Percentiles rank a stretch among this genome's conserved stretches.
phyloP scores from a whole-genome alignment of 2,888 invertebrate genomes.

The Drosophila conformis region DNA sequence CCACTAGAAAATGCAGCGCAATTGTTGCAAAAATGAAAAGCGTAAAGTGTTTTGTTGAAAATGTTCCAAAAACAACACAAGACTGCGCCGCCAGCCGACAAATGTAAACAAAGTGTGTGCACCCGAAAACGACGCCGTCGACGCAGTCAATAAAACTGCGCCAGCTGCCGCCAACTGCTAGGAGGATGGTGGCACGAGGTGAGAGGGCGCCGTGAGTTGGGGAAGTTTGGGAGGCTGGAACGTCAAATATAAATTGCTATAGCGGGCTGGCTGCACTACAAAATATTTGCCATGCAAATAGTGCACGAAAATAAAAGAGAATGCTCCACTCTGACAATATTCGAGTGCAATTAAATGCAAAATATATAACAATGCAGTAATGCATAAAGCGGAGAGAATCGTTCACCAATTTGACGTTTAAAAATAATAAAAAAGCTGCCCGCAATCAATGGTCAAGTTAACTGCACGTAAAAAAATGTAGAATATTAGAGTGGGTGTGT shows the following conservation, averaged over 20 bases:
- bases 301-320: slow-evolving; percentile 29
- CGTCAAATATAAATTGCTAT: slow-evolving; percentile 60
- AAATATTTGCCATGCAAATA: slow-evolving; percentile 77
- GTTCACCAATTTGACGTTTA: slow-evolving; percentile 25
- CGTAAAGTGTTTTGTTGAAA: slow-evolving; percentile 80
- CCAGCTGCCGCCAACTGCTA: slow-evolving; percentile 52
- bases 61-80: slow-evolving; percentile 76
- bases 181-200: slow-evolving; percentile 1
- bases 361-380: slow-evolving; percentile 67
- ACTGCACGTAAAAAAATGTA: slow-evolving; percentile 42
- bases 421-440: slow-evolving; percentile 42
- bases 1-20: slow-evolving; percentile 71
- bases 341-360: slow-evolving; percentile 77
- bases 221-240: slow-evolving; percentile 16
- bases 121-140: slow-evolving; percentile 45
- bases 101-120: slow-evolving; percentile 64
- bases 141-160: slow-evolving; percentile 70
- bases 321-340: slow-evolving; percentile 35
- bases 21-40: slow-evolving; percentile 69
- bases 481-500: not conserved
- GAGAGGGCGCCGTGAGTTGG: not conserved
- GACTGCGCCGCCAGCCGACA: slow-evolving; percentile 22
- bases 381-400: slow-evolving; percentile 39
- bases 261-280: slow-evolving; percentile 40
- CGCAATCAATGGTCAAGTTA: slow-evolving; percentile 53